Base-by-base conservation (phyloP, 2,888 invertebrate genomes). In the Zhuqinia jingwanae region DNA sequence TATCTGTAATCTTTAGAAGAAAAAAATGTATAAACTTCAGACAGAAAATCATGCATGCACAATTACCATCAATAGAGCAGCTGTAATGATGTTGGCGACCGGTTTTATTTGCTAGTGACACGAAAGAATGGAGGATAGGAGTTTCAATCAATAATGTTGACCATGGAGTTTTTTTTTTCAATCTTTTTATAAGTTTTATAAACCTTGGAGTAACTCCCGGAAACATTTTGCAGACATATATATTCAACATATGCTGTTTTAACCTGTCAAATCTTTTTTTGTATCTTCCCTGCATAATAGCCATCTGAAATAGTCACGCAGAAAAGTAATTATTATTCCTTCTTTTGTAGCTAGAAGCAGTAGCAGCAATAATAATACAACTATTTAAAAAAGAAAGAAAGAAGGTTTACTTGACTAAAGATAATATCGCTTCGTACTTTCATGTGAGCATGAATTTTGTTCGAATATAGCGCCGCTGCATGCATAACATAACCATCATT, bases 161-260 rank as follows among this genome's bases (percentile, higher is more conserved):
- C n/a, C n/a, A n/a, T n/a, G n/a, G n/a, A n/a, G n/a, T n/a, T n/a
- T n/a, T n/a, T n/a, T n/a, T n/a, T n/a, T n/a, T n/a, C n/a, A n/a
- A n/a, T n/a, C n/a, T n/a, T n/a, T n/a, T n/a, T n/a, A n/a, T n/a
- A n/a, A n/a, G n/a, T n/a, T n/a, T n/a, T n/a, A n/a, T n/a, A n/a
- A n/a, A n/a, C 8, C 3, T 36, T 36, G 36, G 36, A 36, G 8
- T 8, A 36, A 36, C 8, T 8, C 36, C 36, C 36, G 5, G 8
- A 36, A 36, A 36, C n/a, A n/a, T n/a, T n/a, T n/a, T n/a, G n/a
- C n/a, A n/a, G n/a, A n/a, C n/a, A n/a, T n/a, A n/a, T n/a, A 65
- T 17, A 30, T 65, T 65, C 17, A 30, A 65, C 65, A 65, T 36
- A 65, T 30, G 60, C 60, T 42, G 13, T 63, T 36, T 42, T 65